phyloP scores from a whole-genome alignment of 2,888 invertebrate species.

The Drosophila suboccidentalis region DNA sequence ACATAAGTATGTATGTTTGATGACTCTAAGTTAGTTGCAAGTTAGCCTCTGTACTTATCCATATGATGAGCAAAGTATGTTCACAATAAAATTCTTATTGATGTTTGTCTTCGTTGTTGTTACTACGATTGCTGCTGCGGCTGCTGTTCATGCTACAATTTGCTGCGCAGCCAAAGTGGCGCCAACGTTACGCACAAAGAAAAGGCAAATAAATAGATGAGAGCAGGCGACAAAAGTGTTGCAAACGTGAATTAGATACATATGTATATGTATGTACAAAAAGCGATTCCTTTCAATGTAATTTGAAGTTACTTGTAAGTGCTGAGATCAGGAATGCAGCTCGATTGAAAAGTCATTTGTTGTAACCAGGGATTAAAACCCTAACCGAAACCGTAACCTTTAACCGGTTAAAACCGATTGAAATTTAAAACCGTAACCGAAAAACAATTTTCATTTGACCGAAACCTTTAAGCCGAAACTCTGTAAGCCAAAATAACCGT shows the following conservation, averaged over 20 bases:
- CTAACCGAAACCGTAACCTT: too few relatives aligned
- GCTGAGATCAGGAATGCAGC: not conserved
- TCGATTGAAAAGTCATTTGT: not conserved
- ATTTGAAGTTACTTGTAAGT: not conserved
- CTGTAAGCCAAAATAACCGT: too few relatives aligned
- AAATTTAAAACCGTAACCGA: too few relatives aligned
- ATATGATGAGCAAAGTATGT: conserved; percentile 40
- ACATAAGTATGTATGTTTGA: not conserved
- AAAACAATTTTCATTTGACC: too few relatives aligned
- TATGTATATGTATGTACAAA: too few relatives aligned
- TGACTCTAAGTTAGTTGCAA: conserved; percentile 13
- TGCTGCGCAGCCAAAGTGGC: conserved; percentile 60
- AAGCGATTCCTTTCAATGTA: not conserved
- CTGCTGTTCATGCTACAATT: conserved; percentile 37
- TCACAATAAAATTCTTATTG: conserved; percentile 66
- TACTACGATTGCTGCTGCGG: conserved; percentile 23
- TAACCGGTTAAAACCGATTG: too few relatives aligned
- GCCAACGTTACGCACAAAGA: conserved; percentile 49
- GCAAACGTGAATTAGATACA: not conserved
- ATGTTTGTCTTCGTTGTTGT: conserved; percentile 62
- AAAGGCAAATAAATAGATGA: conserved; percentile 26
- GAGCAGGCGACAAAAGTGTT: conserved; percentile 55
- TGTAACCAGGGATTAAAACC: too few relatives aligned
- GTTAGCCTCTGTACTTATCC: conserved; percentile 4
- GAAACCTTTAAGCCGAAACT: too few relatives aligned